These are phyloP conservation scores for Physocephala rufipes DNA, from an alignment of 2,888 invertebrate species.

Conservation along the genomic window DNA sequence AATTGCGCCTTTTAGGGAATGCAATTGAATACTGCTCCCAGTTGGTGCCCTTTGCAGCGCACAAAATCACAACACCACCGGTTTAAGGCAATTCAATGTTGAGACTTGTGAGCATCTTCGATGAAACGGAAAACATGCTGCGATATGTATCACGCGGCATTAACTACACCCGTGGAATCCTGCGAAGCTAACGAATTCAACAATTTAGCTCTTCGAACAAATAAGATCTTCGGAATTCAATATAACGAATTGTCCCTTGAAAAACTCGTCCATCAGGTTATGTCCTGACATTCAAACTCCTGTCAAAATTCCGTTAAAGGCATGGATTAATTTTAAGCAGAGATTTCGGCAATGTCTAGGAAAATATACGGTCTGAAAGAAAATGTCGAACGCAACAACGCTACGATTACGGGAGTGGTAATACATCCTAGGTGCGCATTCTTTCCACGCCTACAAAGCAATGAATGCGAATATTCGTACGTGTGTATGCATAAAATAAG, in stretches of 20 bases:
- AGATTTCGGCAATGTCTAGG: conserved; percentile 7
- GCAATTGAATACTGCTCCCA: too few relatives aligned
- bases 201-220: not conserved
- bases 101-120: conserved; percentile 1
- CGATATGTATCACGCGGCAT: not conserved
- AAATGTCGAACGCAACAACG: not conserved
- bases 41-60: not conserved
- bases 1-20: too few relatives aligned
- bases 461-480: too few relatives aligned
- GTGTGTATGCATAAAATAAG: too few relatives aligned
- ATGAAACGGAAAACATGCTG: not conserved
- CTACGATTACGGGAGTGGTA: too few relatives aligned
- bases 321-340: conserved; percentile 1
- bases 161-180: not conserved
- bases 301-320: not conserved
- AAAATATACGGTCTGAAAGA: not conserved
- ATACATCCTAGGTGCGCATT: too few relatives aligned
- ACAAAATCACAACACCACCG: conserved; percentile 15
- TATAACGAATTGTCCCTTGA: not conserved
- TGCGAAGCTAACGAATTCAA: not conserved
- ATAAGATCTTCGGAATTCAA: not conserved
- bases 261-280: not conserved
- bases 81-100: not conserved
- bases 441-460: too few relatives aligned
- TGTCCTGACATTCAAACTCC: not conserved